A percentile compares a stretch with the other conserved stretches of the same genome.
Conservation (phyloP, 2,797 vertebrate genomes). For the Phoxinus dragarum region DNA sequence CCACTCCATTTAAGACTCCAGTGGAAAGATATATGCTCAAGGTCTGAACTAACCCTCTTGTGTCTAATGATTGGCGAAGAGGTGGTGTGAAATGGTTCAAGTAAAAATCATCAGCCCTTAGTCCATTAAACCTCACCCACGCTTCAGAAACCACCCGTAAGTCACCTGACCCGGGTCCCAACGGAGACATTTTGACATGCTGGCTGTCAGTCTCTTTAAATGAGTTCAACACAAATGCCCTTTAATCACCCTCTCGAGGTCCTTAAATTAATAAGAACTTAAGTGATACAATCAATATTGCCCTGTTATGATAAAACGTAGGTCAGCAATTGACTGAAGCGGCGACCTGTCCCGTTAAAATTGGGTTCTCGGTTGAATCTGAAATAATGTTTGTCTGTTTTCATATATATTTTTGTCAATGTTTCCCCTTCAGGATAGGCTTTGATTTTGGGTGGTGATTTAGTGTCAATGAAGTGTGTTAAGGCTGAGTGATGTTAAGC, state of each 20-base stretch:
- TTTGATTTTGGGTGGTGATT: constrained; percentile 34
- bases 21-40: constrained; percentile 49
- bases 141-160: constrained; percentile 52
- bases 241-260: constrained; percentile 42
- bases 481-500: constrained; percentile 61
- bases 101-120: constrained; percentile 53
- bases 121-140: constrained; percentile 51
- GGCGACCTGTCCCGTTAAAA: neutral
- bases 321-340: constrained; percentile 1
- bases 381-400: constrained; percentile 9
- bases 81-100: constrained; percentile 56
- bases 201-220: constrained; percentile 42
- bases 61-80: constrained; percentile 58
- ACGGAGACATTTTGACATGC: constrained; percentile 34
- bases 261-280: constrained; percentile 35
- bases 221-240: constrained; percentile 34
- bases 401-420: neutral
- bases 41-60: constrained; percentile 52
- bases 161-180: constrained; percentile 26
- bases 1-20: constrained; percentile 56
- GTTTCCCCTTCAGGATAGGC: constrained; percentile 29
- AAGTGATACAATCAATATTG: constrained; percentile 34
- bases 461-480: constrained; percentile 48
- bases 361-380: neutral
- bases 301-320: constrained; percentile 24